These are phyloP conservation scores for Bhutanitis thaidina DNA, from an alignment of 2,888 invertebrate species.

Conservation along the genomic window DNA sequence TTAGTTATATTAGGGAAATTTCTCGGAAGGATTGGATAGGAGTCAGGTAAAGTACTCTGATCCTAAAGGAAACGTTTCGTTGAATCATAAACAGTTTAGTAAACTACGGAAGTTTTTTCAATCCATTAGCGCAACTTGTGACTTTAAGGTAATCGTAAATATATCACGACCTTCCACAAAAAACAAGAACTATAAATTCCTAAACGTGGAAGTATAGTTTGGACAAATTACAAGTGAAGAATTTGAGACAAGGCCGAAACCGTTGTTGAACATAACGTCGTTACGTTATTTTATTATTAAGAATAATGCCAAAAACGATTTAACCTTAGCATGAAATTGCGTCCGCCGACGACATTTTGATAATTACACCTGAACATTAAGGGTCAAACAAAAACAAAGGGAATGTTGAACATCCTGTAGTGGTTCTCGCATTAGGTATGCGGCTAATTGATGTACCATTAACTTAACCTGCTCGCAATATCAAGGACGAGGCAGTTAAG, in stretches of 20 bases:
- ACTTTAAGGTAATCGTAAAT: neutral
- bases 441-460: neutral
- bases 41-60: neutral
- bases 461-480: neutral
- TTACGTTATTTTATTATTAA: slow-evolving; percentile 11
- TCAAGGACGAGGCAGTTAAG: neutral
- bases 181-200: slow-evolving; percentile 1
- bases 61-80: neutral
- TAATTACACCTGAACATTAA: slow-evolving; percentile 3
- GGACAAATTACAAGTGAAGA: neutral
- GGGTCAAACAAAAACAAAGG: slow-evolving; percentile 9
- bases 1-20: neutral
- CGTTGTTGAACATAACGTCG: too few relatives aligned
- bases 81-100: neutral
- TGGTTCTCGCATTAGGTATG: neutral
- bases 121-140: neutral
- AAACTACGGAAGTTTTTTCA: neutral
- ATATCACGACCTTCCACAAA: neutral
- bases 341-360: slow-evolving; percentile 2
- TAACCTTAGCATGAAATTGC: slow-evolving; percentile 2
- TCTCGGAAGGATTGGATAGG: slow-evolving; percentile 2
- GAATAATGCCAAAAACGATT: slow-evolving; percentile 9
- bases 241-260: slow-evolving; percentile 8
- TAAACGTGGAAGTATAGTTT: slow-evolving; percentile 1
- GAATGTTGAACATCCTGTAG: slow-evolving; percentile 8